Evolutionary conservation across 2,113 vertebrate species (phyloP), one percentile per base, ranked within the genome.

Genomic region (Xenus cinereus): DNA sequence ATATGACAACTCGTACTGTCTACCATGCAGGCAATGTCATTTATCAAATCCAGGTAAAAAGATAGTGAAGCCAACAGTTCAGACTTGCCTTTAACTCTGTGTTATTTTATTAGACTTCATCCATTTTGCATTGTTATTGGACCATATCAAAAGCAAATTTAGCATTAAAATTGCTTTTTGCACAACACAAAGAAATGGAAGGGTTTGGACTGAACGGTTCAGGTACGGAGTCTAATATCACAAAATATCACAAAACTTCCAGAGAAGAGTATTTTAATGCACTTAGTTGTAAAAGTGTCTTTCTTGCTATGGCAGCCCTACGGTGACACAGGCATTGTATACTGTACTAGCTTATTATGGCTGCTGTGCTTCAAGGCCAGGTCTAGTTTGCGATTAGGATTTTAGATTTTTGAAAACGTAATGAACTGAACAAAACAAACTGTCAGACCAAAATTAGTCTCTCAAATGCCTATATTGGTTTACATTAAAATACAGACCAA

Each of bases 41-140:
- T 88, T 96, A 89, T 89, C 94, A 95, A 98, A 62, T 30, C 10
- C 73, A 90, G 71, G 92, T 96, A 92, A 95, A 96, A 87, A 80
- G 80, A 95, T 93, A 84, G 66, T 45, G 62, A 92, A 95, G 37
- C 66, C 46, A 91, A 79, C 73, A 93, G 95, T 91, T 92, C 84
- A 75, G 16, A 37, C 48, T 89, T 91, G 53, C 66, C 21, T 95
- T 93, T 97, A 92, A 73, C 51, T 90, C 59, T 82, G 26, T 73
- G 69, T 87, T 91, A 62, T 84, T 96, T 95, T 92, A 79, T 93
- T 89, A 91, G 37, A 54, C 27, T 75, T 69, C 48, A 89, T 81
- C 60, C 37, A 73, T 93, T 95, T 94, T 82, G 50, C 69, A 84
- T 96, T 92, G 80, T 89, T 96, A 84, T 72, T 85, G 45, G 80